phyloP scores from a whole-genome alignment of 2,797 vertebrate genomes.

The Oophaga sylvatica region DNA sequence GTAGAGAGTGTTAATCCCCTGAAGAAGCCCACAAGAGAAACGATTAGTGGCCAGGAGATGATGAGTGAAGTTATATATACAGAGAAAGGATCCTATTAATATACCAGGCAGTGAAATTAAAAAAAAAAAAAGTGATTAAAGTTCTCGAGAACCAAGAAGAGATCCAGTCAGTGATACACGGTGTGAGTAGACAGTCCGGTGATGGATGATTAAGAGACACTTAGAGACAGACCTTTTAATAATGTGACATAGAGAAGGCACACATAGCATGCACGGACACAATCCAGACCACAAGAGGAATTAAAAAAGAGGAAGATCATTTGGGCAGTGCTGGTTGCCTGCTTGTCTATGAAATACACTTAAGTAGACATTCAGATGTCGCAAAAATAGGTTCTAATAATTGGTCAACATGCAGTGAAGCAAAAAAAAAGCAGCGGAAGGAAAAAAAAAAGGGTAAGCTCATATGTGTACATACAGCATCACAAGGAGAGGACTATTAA shows the following conservation, averaged over 20 bases:
- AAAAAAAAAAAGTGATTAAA: not conserved
- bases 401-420: constrained; percentile 67
- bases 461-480: constrained; percentile 58
- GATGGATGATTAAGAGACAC: constrained; percentile 70
- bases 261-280: constrained; percentile 69
- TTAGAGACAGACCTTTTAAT: constrained; percentile 41
- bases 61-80: constrained; percentile 60
- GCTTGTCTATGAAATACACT: constrained; percentile 95
- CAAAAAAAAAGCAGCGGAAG: constrained; percentile 56
- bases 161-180: constrained; percentile 62
- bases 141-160: constrained; percentile 30
- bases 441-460: constrained; percentile 41
- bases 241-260: constrained; percentile 47
- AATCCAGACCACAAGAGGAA: constrained; percentile 62
- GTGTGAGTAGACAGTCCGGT: constrained; percentile 66
- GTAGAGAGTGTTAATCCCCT: constrained; percentile 78
- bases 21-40: constrained; percentile 70
- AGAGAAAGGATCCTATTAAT: constrained; percentile 60
- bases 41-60: constrained; percentile 62
- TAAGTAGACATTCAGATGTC: constrained; percentile 80
- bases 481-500: constrained; percentile 35
- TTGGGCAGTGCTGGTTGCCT: constrained; percentile 98
- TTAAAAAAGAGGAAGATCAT: constrained; percentile 70
- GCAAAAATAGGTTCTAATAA: constrained; percentile 64
- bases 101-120: constrained; percentile 49